Conservation (phyloP, 2,797 vertebrate genomes). For the Mus minutoides region DNA sequence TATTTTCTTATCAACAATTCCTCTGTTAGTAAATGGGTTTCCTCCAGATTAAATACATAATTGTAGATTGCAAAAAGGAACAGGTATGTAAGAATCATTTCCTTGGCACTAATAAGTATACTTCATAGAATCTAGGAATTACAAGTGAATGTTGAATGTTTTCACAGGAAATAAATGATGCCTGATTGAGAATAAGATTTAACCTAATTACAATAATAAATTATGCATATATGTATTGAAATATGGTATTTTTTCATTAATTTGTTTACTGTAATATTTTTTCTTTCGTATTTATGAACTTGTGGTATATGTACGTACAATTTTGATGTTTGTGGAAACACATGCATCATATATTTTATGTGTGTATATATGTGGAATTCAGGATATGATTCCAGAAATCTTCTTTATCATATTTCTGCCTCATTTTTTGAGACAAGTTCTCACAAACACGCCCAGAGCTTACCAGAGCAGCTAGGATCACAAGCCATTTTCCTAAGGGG, state of each 20-base stretch:
- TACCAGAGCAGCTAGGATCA: no score
- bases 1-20: neutral
- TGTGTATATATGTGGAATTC: neutral
- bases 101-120: neutral
- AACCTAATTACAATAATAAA: neutral
- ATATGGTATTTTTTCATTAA: neutral
- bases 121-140: neutral
- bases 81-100: neutral
- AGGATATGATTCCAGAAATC: neutral
- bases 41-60: no score
- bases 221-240: neutral
- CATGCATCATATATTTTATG: neutral
- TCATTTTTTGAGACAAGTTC: neutral
- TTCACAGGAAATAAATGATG: neutral
- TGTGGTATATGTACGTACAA: neutral
- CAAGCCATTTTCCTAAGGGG: neutral
- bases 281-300: neutral
- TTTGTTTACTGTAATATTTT: neutral
- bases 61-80: no score
- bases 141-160: neutral
- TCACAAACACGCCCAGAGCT: no score
- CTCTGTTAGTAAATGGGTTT: neutral
- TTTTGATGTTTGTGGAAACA: neutral
- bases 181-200: neutral
- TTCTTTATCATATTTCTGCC: neutral